A percentile compares a stretch with the other conserved stretches of the same genome.
These are phyloP conservation scores for Brachionus plicatilis DNA, from an alignment of 1,140 invertebrate genomes.

Conservation along the genomic window DNA sequence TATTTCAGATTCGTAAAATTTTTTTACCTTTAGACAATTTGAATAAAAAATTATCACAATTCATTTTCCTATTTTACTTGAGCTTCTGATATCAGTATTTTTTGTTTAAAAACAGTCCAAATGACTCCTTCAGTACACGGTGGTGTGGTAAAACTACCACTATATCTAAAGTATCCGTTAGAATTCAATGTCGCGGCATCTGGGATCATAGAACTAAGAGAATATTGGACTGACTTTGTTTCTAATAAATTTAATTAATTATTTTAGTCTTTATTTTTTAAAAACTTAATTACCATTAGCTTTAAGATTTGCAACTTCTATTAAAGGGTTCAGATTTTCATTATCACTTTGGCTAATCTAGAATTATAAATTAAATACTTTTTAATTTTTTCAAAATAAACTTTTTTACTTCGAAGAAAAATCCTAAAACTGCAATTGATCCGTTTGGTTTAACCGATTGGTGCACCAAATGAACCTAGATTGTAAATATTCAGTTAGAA, in stretches of 20 bases:
- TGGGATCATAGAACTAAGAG: neutral
- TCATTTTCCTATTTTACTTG: neutral
- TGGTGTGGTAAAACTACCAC: constrained; percentile 80
- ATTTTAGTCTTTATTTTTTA: neutral
- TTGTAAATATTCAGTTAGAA: neutral
- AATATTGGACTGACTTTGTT: neutral
- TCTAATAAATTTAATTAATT: neutral
- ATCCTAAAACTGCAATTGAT: neutral
- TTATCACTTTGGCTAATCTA: neutral
- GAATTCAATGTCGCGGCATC: neutral
- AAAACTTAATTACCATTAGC: neutral
- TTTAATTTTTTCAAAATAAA: neutral
- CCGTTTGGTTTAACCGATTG: neutral
- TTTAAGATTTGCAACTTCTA: neutral
- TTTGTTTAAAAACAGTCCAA: constrained; percentile 76
- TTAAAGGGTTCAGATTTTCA: neutral
- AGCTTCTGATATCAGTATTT: constrained; percentile 44
- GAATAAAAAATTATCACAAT: neutral
- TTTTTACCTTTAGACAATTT: neutral
- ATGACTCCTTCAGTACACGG: constrained; percentile 78
- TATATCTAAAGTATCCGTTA: constrained; percentile 63
- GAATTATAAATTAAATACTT: too few species aligned
- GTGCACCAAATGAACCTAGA: constrained; percentile 24
- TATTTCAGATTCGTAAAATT: neutral
- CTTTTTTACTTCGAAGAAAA: constrained; percentile 2